phyloP scores from a whole-genome alignment of 2,888 invertebrate species.

The Acronicta aceris region DNA sequence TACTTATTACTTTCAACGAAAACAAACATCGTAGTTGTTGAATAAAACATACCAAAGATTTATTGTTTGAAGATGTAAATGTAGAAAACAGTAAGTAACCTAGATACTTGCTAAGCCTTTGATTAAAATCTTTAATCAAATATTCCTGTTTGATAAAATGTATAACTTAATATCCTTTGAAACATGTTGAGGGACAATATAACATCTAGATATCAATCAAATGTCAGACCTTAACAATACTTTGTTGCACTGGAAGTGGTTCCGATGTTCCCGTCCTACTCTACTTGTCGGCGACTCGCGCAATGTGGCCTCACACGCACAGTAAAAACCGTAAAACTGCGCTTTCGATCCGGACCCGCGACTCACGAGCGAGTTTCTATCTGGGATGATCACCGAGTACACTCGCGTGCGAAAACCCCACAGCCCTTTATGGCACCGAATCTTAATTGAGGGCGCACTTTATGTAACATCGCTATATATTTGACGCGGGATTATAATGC shows the following conservation, averaged over 20 bases:
- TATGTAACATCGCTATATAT: constrained; percentile 21
- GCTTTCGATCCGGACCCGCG: constrained; percentile 84
- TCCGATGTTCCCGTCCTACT: constrained; percentile 64
- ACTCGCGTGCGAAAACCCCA: constrained; percentile 60
- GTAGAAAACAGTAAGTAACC: constrained; percentile 17
- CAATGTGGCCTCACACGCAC: constrained; percentile 67
- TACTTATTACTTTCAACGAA: constrained; percentile 27
- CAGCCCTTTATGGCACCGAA: constrained; percentile 54
- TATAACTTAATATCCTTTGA: neutral
- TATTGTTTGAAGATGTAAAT: constrained; percentile 42
- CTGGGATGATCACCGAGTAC: constrained; percentile 73
- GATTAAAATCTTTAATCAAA: constrained; percentile 11
- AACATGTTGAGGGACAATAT: neutral
- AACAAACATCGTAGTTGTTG: constrained; percentile 37
- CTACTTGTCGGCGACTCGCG: constrained; percentile 62
- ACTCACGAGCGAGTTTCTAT: constrained; percentile 78
- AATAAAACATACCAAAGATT: constrained; percentile 42
- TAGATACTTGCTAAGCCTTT: constrained; percentile 8
- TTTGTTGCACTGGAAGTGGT: constrained; percentile 51
- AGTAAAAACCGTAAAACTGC: constrained; percentile 78
- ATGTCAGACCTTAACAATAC: constrained; percentile 15
- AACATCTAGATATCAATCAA: constrained; percentile 5
- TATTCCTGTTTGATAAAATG: constrained; percentile 4
- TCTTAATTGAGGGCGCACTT: constrained; percentile 40
- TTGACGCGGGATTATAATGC: constrained; percentile 2